phyloP scores from a whole-genome alignment of 2,113 vertebrate species.

The Paralichthys olivaceus region DNA sequence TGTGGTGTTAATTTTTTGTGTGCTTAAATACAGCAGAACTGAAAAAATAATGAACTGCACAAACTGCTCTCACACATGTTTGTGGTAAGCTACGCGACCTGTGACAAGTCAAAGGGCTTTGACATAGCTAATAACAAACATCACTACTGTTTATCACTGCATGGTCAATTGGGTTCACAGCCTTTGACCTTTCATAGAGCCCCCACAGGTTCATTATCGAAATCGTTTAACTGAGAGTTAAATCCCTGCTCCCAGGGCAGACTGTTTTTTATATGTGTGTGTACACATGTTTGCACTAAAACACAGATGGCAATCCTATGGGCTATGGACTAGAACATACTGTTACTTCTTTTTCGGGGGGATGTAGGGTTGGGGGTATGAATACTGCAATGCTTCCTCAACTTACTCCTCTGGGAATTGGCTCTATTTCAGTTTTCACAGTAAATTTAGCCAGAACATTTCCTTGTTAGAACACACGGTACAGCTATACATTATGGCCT shows the following conservation, averaged over 20 bases:
- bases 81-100: constrained; percentile 5
- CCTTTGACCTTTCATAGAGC: constrained; percentile 43
- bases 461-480: constrained; percentile 21
- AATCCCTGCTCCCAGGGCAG: constrained; percentile 8
- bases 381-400: neutral
- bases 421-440: constrained; percentile 46
- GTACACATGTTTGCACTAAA: constrained; percentile 32
- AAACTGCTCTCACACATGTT: neutral
- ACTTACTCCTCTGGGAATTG: constrained; percentile 17
- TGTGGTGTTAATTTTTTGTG: neutral
- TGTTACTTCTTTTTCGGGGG: constrained; percentile 14
- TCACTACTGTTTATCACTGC: constrained; percentile 37
- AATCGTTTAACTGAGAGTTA: constrained; percentile 34
- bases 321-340: constrained; percentile 14
- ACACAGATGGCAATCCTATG: constrained; percentile 42
- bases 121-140: constrained; percentile 33
- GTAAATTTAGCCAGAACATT: constrained; percentile 43
- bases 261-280: neutral
- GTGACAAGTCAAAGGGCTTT: neutral
- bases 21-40: neutral
- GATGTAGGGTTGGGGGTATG: neutral
- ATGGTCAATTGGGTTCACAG: constrained; percentile 17
- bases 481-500: constrained; percentile 58
- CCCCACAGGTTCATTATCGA: constrained; percentile 17
- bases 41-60: constrained; percentile 4